These are phyloP conservation scores for Cryptomyrus ogoouensis DNA, from an alignment of 2,113 vertebrate genomes.

Conservation along the genomic window DNA sequence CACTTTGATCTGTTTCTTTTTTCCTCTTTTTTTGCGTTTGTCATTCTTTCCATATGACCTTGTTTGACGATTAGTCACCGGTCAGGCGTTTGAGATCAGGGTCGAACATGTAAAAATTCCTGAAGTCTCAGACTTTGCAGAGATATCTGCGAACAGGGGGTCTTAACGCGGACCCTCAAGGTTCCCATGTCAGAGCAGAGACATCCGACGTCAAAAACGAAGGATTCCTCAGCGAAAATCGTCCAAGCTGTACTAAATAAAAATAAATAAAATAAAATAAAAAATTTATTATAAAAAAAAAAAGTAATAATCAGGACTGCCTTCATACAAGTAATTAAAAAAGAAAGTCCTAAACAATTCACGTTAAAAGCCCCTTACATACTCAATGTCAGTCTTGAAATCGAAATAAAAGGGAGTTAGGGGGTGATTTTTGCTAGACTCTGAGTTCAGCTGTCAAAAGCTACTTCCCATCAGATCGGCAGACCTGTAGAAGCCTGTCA, in stretches of 20 bases:
- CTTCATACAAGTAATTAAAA: neutral
- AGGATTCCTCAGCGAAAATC: neutral
- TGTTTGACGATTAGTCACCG: neutral
- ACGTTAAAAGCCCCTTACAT: neutral
- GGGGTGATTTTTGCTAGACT: neutral
- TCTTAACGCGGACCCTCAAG: neutral
- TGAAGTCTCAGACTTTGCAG: neutral
- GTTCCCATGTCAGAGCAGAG: neutral
- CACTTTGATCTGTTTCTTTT: neutral
- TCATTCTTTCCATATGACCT: conserved; percentile 6
- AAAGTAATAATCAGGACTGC: neutral
- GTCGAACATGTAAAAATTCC: neutral
- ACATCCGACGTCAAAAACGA: neutral
- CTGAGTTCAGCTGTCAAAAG: neutral
- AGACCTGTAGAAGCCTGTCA: conserved; percentile 1
- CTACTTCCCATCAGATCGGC: neutral
- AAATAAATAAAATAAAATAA: too few species aligned
- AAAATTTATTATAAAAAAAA: too few species aligned
- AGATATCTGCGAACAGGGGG: neutral
- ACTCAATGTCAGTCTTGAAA: neutral
- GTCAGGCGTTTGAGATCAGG: neutral
- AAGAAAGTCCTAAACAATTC: neutral
- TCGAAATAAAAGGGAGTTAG: neutral
- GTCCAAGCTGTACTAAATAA: too few species aligned
- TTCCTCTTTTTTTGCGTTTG: neutral